Evolutionary conservation across 1,140 invertebrate species (phyloP), one percentile per base, ranked within the genome.

Genomic region (Pseudobourletiella spinata): DNA sequence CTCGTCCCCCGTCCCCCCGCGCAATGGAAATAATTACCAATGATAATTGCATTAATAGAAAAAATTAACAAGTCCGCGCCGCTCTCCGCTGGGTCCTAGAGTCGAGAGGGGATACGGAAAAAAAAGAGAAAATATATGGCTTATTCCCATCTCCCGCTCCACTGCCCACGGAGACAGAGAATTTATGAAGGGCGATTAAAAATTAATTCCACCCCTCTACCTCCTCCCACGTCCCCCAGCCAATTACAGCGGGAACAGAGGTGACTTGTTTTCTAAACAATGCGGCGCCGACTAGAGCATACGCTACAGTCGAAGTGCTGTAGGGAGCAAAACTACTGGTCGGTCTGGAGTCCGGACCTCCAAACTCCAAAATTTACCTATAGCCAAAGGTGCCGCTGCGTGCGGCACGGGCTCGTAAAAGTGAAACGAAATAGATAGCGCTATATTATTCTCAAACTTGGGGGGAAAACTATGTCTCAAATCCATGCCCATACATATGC

Each of bases 11-110:
- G n/a, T n/a, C n/a, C n/a, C n/a, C n/a, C n/a, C 26, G 55, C 50
- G 42, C 61, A 51, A 56, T 61, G 39, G 35, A 42, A 63, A 63
- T 63, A 63, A 63, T 63, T 63, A 57, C 61, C 61, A 43, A 57
- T 52, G 61, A 63, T 63, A 63, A 63, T 63, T 63, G 54, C 61
- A 57, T 57, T 63, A 63, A 63, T 63, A 43, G 54, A 55, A 63
- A 63, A 63, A 63, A 63, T 63, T 63, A 63, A 63, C 61, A 63
- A 63, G 61, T 54, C 51, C 54, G 35, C 50, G 52, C 24, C 3
- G 22, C 26, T 54, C 18, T 29, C 29, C 28, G 24, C 46, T 59
- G 20, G n/a, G n/a, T n/a, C n/a, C n/a, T n/a, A n/a, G n/a, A n/a
- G n/a, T n/a, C n/a, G n/a, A n/a, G n/a, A n/a, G n/a, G n/a, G n/a